Evolutionary conservation across 2,113 vertebrate species (phyloP), one percentile per base, ranked within the genome.

Genomic region (Corydoras sp.): DNA sequence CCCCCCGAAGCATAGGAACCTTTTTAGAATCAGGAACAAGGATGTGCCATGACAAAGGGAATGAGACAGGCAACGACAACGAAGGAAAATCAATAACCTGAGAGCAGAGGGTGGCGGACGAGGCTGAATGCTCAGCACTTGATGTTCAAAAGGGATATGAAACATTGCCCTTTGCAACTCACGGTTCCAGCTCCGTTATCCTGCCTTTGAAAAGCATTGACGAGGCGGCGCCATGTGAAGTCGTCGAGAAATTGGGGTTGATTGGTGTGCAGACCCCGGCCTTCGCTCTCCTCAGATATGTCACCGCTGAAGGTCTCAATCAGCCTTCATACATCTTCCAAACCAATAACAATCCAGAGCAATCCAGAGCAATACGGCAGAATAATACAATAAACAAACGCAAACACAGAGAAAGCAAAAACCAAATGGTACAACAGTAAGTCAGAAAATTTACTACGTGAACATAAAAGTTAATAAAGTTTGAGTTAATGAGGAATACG

Each of bases 41-140:
- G 67, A 68, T 71, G 49, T 31, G 54, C 70, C 43, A 58, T 62
- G 61, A 49, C 64, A 61, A 55, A 67, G 50, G 75, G 68, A 18
- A 14, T 65, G 59, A 69, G 48, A 58, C 67, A 60, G 64, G 58
- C 72, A 71, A 72, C 66, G 49, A 51, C 74, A 82, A 79, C 32
- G 68, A 69, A 82, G 54, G 62, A 71, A 43, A 81, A 83, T 80
- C 81, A 71, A 74, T 82, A 29, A 54, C 4, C 11, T 1, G 10
- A 14, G 48, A 58, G 65, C 4, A 14, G 50, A 54, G 50, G 30
- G 50, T 55, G 29, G 65, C 4, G 7, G 30, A 24, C 29, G 15
- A 24, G 29, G 43, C 62, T 56, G 54, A 56, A 56, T 56, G 14
- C 14, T 56, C 6, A 43, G 30, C 35, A 8, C 53, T 56, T 24